Percentiles rank a stretch among this genome's conserved stretches.
These are phyloP conservation scores for Atta texana DNA, from an alignment of 1,140 invertebrate species.

Conservation along the genomic window DNA sequence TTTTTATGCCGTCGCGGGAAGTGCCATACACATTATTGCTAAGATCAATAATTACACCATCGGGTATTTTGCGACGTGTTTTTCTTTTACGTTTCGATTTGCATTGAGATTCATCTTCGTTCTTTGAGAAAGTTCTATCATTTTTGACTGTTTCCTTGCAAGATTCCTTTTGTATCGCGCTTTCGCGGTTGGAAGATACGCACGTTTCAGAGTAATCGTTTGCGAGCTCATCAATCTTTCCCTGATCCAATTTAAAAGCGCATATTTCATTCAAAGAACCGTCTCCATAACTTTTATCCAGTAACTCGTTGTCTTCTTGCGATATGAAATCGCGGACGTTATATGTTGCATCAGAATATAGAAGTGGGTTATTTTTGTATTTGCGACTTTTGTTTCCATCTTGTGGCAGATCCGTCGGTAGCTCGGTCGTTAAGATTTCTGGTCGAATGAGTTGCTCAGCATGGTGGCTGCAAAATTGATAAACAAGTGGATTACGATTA, in stretches of 20 bases:
- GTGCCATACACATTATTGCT: not conserved
- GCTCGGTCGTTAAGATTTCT: not conserved
- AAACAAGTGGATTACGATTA: slow-evolving; percentile 10
- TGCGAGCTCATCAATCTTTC: slow-evolving; percentile 53
- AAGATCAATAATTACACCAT: slow-evolving; percentile 25
- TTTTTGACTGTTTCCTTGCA: slow-evolving; percentile 38
- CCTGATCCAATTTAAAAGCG: slow-evolving; percentile 44
- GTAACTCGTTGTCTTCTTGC: not conserved
- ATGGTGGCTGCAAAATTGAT: not conserved
- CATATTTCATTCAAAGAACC: slow-evolving; percentile 44
- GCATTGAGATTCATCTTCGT: slow-evolving; percentile 54
- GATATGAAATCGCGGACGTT: slow-evolving; percentile 21
- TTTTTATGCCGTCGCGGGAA: slow-evolving; percentile 39
- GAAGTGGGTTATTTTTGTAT: not conserved
- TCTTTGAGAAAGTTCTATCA: slow-evolving; percentile 5
- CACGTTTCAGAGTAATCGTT: slow-evolving; percentile 45
- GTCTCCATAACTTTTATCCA: slow-evolving; percentile 47
- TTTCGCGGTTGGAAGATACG: not conserved
- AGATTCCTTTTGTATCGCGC: slow-evolving; percentile 31
- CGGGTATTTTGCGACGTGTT: not conserved
- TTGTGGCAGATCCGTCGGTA: not conserved
- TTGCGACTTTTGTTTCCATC: slow-evolving; percentile 1
- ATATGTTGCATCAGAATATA: not conserved
- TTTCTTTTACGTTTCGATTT: slow-evolving; percentile 46
- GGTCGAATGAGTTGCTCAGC: not conserved